Percentiles rank a stretch among this genome's conserved stretches.
Evolutionary conservation across 2,113 vertebrate genomes (phyloP).

Genomic region (Pseudopipra pipra): DNA sequence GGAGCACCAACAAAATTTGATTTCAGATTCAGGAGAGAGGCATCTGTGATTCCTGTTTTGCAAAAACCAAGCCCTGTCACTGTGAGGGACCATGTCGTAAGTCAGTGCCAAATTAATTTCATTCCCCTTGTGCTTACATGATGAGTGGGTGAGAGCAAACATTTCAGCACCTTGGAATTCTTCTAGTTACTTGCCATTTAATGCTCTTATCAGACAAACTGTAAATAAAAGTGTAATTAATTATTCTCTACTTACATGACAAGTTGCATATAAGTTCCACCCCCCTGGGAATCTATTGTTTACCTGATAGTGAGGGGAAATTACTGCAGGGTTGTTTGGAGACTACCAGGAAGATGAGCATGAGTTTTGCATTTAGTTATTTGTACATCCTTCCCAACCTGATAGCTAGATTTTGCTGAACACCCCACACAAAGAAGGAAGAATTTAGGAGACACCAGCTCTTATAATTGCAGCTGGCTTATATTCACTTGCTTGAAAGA

Average conservation of each 20-base stretch:
- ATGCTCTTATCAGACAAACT: slow-evolving; percentile 70
- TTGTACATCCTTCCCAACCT: background rate
- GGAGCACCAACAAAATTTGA: background rate
- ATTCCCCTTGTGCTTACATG: slow-evolving; percentile 38
- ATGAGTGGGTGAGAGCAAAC: slow-evolving; percentile 55
- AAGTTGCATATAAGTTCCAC: slow-evolving; percentile 52
- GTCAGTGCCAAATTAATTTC: background rate
- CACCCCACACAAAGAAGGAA: background rate
- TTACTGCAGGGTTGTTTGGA: slow-evolving; percentile 35
- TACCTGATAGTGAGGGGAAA: slow-evolving; percentile 37
- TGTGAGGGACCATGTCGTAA: background rate
- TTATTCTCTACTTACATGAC: slow-evolving; percentile 69
- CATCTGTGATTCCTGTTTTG: background rate
- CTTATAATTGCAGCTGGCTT: background rate
- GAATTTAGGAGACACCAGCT: background rate
- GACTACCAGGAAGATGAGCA: slow-evolving; percentile 4
- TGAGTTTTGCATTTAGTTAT: background rate
- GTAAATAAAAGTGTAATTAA: slow-evolving; percentile 75
- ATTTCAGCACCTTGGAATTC: slow-evolving; percentile 46
- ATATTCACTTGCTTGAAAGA: background rate
- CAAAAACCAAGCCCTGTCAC: background rate
- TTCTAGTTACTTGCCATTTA: slow-evolving; percentile 60
- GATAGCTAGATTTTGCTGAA: background rate
- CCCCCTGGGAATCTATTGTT: background rate
- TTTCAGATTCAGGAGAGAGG: background rate